Conservation (phyloP, 2,888 invertebrate species). For the Empis stercorea region DNA sequence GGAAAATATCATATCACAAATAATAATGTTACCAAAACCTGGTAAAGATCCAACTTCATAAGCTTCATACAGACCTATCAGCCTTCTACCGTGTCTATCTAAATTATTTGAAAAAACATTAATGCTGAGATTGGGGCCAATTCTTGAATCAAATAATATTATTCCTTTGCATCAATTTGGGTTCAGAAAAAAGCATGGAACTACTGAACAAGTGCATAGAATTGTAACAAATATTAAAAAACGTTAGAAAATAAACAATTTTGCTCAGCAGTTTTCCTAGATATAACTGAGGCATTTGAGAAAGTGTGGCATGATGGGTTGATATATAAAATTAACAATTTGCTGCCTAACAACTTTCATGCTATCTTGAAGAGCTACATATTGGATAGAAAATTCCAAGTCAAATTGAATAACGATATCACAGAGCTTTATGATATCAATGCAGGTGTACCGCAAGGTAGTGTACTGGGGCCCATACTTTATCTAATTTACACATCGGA, state of each 20-base stretch:
- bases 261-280: not conserved
- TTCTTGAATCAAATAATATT: not conserved
- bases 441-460: not conserved
- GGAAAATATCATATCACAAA: slow-evolving; percentile 2
- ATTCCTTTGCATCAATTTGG: not conserved
- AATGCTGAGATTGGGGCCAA: not conserved
- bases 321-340: not conserved
- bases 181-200: not conserved
- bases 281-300: not conserved
- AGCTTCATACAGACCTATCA: not conserved
- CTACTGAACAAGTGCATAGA: not conserved
- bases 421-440: not conserved
- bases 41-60: slow-evolving; percentile 1
- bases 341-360: not conserved
- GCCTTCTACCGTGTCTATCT: not conserved
- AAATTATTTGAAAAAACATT: slow-evolving; percentile 4
- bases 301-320: not conserved
- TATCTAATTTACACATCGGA: not conserved
- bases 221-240: not conserved
- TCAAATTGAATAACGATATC: not conserved
- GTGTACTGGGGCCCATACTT: not conserved
- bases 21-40: slow-evolving; percentile 2
- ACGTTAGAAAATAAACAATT: not conserved
- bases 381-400: not conserved
- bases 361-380: not conserved